These are phyloP conservation scores for Aquatica leii DNA, from an alignment of 2,888 invertebrate genomes.

Conservation along the genomic window DNA sequence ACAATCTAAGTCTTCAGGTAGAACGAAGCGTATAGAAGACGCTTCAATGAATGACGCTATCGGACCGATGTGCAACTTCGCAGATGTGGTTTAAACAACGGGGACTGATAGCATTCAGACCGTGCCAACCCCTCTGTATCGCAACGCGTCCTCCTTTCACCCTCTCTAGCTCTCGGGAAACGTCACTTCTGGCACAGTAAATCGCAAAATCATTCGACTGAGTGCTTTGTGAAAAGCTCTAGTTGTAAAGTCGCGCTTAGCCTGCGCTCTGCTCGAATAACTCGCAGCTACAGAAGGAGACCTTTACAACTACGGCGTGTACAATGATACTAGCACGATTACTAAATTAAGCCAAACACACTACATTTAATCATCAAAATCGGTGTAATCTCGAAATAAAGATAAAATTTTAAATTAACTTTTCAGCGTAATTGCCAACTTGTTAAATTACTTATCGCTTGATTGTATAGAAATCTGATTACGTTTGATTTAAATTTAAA, in stretches of 20 bases:
- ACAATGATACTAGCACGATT: slow-evolving; percentile 22
- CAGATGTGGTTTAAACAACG: slow-evolving; percentile 56
- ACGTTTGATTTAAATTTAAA: slow-evolving; percentile 28
- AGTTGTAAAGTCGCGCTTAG: slow-evolving; percentile 52
- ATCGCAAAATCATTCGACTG: slow-evolving; percentile 55
- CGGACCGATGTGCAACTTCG: slow-evolving; percentile 52
- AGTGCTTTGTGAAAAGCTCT: slow-evolving; percentile 56
- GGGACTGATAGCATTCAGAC: slow-evolving; percentile 53
- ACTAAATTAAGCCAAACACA: slow-evolving; percentile 23
- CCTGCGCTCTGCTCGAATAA: slow-evolving; percentile 49
- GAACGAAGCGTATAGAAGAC: slow-evolving; percentile 33
- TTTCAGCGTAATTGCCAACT: no score
- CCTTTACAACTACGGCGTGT: slow-evolving; percentile 28
- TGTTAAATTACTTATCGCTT: no score
- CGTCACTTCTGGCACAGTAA: slow-evolving; percentile 52
- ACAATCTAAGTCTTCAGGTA: slow-evolving; percentile 39
- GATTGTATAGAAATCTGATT: neutral
- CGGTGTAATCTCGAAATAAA: neutral
- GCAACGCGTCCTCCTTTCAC: slow-evolving; percentile 48
- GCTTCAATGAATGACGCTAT: slow-evolving; percentile 41
- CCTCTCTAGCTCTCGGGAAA: slow-evolving; percentile 55
- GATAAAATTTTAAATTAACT: neutral
- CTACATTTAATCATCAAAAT: slow-evolving; percentile 1
- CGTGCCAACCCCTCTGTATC: slow-evolving; percentile 45
- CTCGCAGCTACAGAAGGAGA: slow-evolving; percentile 37